phyloP scores from a whole-genome alignment of 1,140 invertebrate species.

The Carcinoscorpius rotundicauda region DNA sequence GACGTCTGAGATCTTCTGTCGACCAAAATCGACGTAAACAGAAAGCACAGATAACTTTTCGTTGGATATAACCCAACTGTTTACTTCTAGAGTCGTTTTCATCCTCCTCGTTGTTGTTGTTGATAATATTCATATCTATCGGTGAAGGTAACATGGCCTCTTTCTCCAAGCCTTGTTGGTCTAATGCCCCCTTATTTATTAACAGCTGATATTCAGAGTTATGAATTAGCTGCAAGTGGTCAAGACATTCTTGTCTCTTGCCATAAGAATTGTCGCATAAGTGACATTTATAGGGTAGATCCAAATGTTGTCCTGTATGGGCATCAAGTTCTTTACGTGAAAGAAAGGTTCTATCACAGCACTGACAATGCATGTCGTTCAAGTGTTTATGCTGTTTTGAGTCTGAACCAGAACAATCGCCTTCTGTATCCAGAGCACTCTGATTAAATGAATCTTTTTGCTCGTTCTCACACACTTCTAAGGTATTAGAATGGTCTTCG shows the following conservation, averaged over 20 bases:
- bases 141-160: constrained; percentile 6
- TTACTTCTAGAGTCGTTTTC: constrained; percentile 44
- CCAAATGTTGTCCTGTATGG: constrained; percentile 24
- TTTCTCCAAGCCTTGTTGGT: constrained; percentile 13
- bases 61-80: constrained; percentile 72
- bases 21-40: constrained; percentile 88
- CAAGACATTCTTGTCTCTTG: constrained; percentile 60
- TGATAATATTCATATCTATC: constrained; percentile 1
- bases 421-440: constrained; percentile 27
- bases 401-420: constrained; percentile 30
- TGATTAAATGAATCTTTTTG: background rate
- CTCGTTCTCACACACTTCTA: background rate
- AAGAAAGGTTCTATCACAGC: constrained; percentile 11
- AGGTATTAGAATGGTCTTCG: background rate
- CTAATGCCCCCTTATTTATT: constrained; percentile 60
- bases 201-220: constrained; percentile 45
- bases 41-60: constrained; percentile 82
- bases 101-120: constrained; percentile 31
- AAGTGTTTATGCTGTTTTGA: constrained; percentile 5
- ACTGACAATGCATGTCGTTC: constrained; percentile 3
- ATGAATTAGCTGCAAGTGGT: constrained; percentile 63
- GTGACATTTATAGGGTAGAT: constrained; percentile 82
- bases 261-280: constrained; percentile 74
- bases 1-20: constrained; percentile 68
- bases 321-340: constrained; percentile 12